Evolutionary conservation across 2,888 invertebrate species (phyloP).

Genomic region (Cheilosia grossa): DNA sequence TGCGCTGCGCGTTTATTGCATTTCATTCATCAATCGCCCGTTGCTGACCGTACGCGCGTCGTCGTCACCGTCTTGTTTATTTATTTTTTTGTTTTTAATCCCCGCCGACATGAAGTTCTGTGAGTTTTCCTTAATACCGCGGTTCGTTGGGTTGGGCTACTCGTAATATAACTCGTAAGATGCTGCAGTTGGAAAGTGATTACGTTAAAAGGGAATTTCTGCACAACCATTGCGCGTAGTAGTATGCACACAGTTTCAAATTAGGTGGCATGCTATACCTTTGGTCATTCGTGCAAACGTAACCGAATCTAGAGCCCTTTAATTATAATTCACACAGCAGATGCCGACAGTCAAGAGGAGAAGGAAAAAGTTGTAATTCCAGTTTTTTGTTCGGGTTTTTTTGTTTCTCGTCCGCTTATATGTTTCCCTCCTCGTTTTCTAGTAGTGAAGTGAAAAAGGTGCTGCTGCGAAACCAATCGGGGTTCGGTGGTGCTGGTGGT

Average conservation of each 20-base stretch:
- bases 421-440: slow-evolving; percentile 60
- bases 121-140: slow-evolving; percentile 27
- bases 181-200: slow-evolving; percentile 26
- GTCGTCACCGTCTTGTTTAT: slow-evolving; percentile 40
- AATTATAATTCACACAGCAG: slow-evolving; percentile 73
- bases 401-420: slow-evolving; percentile 57
- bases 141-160: slow-evolving; percentile 29
- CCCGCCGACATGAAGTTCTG: slow-evolving; percentile 56
- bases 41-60: slow-evolving; percentile 35
- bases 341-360: slow-evolving; percentile 69
- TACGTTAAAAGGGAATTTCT: slow-evolving; percentile 25
- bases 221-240: slow-evolving; percentile 25
- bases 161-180: slow-evolving; percentile 12
- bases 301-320: slow-evolving; percentile 68
- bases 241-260: slow-evolving; percentile 24
- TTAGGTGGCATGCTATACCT: slow-evolving; percentile 19
- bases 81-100: slow-evolving; percentile 64
- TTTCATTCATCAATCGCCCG: slow-evolving; percentile 68
- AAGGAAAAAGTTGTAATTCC: slow-evolving; percentile 67
- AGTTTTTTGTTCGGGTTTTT: slow-evolving; percentile 63
- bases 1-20: slow-evolving; percentile 22
- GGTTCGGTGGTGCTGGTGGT: slow-evolving; percentile 50
- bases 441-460: slow-evolving; percentile 66
- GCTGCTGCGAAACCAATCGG: slow-evolving; percentile 65
- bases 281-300: slow-evolving; percentile 50